Evolutionary conservation across 2,888 invertebrate species (phyloP).

Genomic region (Cactoblastis cactorum): DNA sequence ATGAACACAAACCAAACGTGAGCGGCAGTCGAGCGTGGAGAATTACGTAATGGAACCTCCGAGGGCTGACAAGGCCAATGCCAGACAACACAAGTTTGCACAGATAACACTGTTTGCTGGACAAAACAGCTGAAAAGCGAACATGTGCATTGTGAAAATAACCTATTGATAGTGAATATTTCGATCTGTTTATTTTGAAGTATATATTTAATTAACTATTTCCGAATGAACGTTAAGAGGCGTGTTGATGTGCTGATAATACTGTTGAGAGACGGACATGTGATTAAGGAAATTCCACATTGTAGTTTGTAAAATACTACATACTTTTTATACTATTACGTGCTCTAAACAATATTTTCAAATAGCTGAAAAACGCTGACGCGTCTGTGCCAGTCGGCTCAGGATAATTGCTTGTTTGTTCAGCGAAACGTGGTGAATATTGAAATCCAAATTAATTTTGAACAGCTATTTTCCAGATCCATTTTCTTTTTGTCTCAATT

Average conservation of each 20-base stretch:
- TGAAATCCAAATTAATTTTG: not conserved
- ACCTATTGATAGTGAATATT: not conserved
- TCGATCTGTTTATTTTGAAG: no score
- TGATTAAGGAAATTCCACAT: no score
- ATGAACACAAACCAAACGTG: not conserved
- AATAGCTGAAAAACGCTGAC: not conserved
- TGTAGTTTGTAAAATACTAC: not conserved
- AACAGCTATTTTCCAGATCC: not conserved
- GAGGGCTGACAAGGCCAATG: slow-evolving; percentile 1
- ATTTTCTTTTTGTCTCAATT: no score
- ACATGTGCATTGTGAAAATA: not conserved
- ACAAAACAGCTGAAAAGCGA: not conserved
- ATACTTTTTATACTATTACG: not conserved
- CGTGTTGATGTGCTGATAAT: no score
- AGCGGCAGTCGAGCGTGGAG: not conserved
- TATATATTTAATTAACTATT: no score
- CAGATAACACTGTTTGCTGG: not conserved
- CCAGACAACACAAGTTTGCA: not conserved
- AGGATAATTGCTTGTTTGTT: not conserved
- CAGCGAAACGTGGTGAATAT: not conserved
- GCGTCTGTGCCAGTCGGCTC: not conserved
- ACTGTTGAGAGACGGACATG: no score
- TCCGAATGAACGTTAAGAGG: no score
- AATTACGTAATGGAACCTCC: slow-evolving; percentile 9
- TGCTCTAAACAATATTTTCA: not conserved